Evolutionary conservation across 2,888 invertebrate species (phyloP), one percentile per base, ranked within the genome.

Genomic region (Ganaspis brasiliensis): DNA sequence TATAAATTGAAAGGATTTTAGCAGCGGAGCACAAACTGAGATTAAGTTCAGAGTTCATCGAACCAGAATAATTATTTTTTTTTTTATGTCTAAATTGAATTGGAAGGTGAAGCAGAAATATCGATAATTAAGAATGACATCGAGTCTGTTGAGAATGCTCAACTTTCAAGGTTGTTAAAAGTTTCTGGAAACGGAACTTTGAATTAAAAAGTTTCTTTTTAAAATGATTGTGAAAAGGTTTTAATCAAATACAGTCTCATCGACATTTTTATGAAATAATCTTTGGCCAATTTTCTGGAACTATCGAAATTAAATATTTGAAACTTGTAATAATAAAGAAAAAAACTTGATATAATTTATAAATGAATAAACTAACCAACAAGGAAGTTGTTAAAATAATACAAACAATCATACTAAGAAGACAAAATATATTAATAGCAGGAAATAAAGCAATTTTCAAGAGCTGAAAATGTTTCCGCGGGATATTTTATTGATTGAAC

Each of bases 401-500:
- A 31, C 31, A 31, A 31, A 31, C 6, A 31, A 31, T 31, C 31
- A 31, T 6, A 31, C 31, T 35, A 45, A 19, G 57, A 31, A 73
- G 31, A 2, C 19, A 74, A 56, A 12, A 26, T 26, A 24, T 26
- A n/a, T 26, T 67, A 67, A 63, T 71, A 26, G 49, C 26, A 40
- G 63, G 74, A 81, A 77, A 81, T 79, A 79, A 74, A 61, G 80
- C 81, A 82, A 85, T 83, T 84, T 84, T 81, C 85, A 84, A 82
- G 82, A 83, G 85, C 85, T 85, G 85, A 85, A 86, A 87, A 83
- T 82, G 82, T 89, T 87, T 87, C 85, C 86, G 85, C 87, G 85
- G 85, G 87, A 88, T 89, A 89, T 90, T 90, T 89, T 90, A 90
- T 90, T 88, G 90, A 90, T 90, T 89, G 85, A 85, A 77, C 73